A percentile compares a stretch with the other conserved stretches of the same genome.
phyloP scores from a whole-genome alignment of 92 coral and sea anemone species.

The Phenganax subtilis region DNA sequence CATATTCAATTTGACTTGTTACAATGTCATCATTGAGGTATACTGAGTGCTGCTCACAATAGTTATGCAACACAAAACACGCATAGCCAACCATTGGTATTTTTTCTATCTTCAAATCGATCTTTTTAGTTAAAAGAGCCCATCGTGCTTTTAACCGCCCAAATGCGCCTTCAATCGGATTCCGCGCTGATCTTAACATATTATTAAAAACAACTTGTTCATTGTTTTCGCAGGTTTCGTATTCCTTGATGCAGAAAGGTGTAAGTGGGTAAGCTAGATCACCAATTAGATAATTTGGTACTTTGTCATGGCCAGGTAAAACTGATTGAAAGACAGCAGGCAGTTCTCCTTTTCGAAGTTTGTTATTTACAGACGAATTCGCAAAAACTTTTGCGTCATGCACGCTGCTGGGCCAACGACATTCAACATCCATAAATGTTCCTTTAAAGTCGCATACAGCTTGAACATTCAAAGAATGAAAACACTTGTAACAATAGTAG shows the following conservation, averaged over 20 bases:
- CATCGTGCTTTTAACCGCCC: conserved; percentile 19
- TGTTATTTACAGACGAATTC: background rate
- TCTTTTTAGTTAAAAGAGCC: conserved; percentile 44
- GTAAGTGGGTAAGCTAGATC: background rate
- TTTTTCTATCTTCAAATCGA: conserved; percentile 35
- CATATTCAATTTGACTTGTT: too few relatives aligned
- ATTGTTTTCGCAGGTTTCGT: conserved; percentile 41
- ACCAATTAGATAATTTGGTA: conserved; percentile 6
- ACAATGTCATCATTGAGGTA: too few relatives aligned
- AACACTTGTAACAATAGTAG: conserved; percentile 15
- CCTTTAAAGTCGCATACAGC: conserved; percentile 26
- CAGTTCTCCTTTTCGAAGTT: background rate
- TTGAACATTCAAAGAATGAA: conserved; percentile 5
- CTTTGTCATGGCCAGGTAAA: background rate
- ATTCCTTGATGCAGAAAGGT: conserved; percentile 52
- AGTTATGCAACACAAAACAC: too few relatives aligned
- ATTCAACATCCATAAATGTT: background rate
- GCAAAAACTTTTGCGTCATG: conserved; percentile 28
- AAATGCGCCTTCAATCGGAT: background rate
- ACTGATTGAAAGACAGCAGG: background rate
- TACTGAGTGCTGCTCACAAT: too few relatives aligned
- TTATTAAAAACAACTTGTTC: conserved; percentile 45
- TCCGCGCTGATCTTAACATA: background rate
- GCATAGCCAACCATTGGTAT: background rate
- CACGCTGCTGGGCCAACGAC: conserved; percentile 19